phyloP scores from a whole-genome alignment of 2,888 invertebrate genomes.

The Drosophila bunnanda region DNA sequence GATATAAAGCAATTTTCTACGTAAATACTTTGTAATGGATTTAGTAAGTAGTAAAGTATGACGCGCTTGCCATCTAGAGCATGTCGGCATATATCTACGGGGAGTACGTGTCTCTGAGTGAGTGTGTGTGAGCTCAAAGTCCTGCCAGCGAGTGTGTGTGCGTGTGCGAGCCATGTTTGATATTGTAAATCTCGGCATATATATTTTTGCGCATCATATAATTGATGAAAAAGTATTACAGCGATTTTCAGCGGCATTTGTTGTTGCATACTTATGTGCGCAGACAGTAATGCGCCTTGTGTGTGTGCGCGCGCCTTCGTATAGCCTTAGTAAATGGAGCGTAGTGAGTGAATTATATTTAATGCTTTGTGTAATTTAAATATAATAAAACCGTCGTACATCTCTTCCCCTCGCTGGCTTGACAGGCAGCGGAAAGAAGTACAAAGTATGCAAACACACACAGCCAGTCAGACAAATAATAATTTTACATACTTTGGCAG shows the following conservation, averaged over 20 bases:
- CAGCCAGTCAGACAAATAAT: constrained; percentile 53
- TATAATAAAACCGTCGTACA: constrained; percentile 68
- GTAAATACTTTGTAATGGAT: constrained; percentile 81
- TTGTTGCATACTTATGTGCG: constrained; percentile 56
- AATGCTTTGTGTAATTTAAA: constrained; percentile 80
- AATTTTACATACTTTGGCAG: constrained; percentile 48
- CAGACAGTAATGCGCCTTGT: constrained; percentile 43
- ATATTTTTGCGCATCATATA: constrained; percentile 81
- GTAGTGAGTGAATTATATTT: constrained; percentile 79
- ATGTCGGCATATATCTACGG: constrained; percentile 57
- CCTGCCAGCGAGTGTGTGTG: constrained; percentile 12
- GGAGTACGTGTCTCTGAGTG: constrained; percentile 24
- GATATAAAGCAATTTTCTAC: constrained; percentile 80
- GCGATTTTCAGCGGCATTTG: constrained; percentile 77
- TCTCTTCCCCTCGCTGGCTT: constrained; percentile 15
- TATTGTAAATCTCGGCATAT: constrained; percentile 76
- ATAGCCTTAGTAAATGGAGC: constrained; percentile 78
- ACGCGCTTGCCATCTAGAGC: constrained; percentile 80
- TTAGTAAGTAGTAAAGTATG: constrained; percentile 80
- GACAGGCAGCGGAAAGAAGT: constrained; percentile 23
- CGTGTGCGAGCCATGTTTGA: constrained; percentile 57
- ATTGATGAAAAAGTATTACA: constrained; percentile 82
- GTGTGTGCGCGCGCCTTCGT: constrained; percentile 42
- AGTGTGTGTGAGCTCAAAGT: constrained; percentile 29
- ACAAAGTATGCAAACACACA: constrained; percentile 32